phyloP scores from a whole-genome alignment of 2,113 vertebrate species.

The Promerops cafer region DNA sequence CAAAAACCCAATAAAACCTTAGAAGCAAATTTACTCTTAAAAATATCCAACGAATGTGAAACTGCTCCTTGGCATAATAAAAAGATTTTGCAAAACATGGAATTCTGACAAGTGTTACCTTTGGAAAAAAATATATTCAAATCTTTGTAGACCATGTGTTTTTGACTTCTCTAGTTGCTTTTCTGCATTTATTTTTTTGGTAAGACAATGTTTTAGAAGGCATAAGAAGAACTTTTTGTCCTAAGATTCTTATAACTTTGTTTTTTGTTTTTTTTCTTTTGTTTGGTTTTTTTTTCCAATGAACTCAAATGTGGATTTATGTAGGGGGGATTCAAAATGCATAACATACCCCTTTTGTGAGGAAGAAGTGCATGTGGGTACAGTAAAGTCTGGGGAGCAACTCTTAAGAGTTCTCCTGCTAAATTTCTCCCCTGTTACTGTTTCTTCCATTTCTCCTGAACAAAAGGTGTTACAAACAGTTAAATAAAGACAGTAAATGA shows the following conservation, averaged over 20 bases:
- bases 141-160: background rate
- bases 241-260: background rate
- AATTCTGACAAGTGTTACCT: background rate
- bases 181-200: background rate
- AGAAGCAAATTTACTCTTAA: slow-evolving; percentile 1
- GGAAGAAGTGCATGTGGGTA: background rate
- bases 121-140: background rate
- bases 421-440: background rate
- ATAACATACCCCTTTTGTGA: accelerated
- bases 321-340: background rate
- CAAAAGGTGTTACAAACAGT: background rate
- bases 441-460: background rate
- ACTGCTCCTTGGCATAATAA: slow-evolving; percentile 1
- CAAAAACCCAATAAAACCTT: background rate
- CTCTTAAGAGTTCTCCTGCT: background rate
- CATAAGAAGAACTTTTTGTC: background rate
- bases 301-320: background rate
- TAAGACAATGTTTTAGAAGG: background rate
- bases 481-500: background rate
- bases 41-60: slow-evolving; percentile 5
- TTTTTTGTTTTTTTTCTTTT: no score
- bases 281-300: background rate
- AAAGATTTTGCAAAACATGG: background rate
- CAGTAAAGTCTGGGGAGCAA: background rate
- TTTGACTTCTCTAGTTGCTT: background rate